Conservation (phyloP, 2,797 vertebrate species). For the Manis crassicaudata region DNA sequence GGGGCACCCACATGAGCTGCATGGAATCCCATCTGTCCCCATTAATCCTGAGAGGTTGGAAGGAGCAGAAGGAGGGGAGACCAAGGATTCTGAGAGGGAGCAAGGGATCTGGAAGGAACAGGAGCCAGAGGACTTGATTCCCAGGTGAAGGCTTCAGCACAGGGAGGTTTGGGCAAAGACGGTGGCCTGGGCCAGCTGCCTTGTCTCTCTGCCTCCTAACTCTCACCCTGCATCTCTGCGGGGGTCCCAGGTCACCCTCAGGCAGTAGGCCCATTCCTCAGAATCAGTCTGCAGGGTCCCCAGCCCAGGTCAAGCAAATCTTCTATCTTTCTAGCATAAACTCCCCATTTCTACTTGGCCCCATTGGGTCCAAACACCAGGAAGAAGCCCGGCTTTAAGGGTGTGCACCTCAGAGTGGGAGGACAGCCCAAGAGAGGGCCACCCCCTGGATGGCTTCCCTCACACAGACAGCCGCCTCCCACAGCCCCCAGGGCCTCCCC, state of each 20-base stretch:
- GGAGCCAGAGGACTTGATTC: neutral
- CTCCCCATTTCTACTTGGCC: too few species aligned
- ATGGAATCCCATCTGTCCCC: neutral
- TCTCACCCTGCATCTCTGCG: neutral
- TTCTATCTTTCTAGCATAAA: neutral
- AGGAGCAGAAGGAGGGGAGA: neutral
- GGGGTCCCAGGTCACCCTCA: neutral
- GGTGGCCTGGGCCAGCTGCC: neutral
- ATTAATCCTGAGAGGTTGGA: neutral
- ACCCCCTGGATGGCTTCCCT: neutral
- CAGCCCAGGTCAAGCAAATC: neutral
- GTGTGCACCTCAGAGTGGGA: neutral
- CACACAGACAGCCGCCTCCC: neutral
- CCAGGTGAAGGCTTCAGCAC: neutral
- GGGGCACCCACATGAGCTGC: neutral
- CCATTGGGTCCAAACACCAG: neutral
- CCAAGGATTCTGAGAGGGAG: fast-evolving
- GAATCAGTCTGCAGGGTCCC: neutral
- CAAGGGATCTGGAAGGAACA: neutral
- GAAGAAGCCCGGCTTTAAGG: neutral
- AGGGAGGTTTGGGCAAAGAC: neutral
- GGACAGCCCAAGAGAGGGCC: neutral
- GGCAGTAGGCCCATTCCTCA: neutral
- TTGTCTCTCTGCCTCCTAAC: neutral
- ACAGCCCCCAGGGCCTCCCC: neutral